Percentiles rank a stretch among this genome's conserved stretches.
Conservation (phyloP, 2,888 invertebrate species). For the Macaria liturata region DNA sequence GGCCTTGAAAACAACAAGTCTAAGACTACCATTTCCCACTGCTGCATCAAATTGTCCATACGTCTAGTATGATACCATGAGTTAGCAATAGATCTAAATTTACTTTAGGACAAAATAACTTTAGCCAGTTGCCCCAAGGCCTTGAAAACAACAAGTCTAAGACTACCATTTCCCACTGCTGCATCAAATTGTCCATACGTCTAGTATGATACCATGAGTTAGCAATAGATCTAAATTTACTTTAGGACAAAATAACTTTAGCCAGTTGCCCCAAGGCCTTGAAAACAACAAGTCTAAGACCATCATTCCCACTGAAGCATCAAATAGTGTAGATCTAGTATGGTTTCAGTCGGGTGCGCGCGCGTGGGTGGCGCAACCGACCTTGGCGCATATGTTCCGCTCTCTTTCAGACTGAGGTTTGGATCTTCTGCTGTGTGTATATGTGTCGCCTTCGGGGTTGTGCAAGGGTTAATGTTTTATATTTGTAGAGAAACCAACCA, state of each 20-base stretch:
- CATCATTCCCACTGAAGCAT: too few species aligned
- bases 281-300: too few species aligned
- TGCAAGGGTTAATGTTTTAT: slow-evolving; percentile 18
- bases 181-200: slow-evolving; percentile 45
- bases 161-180: slow-evolving; percentile 33
- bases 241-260: too few species aligned
- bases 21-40: slow-evolving; percentile 32
- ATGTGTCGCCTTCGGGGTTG: slow-evolving; percentile 38
- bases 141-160: slow-evolving; percentile 19
- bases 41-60: slow-evolving; percentile 43
- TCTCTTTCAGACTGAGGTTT: slow-evolving; percentile 78
- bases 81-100: too few species aligned
- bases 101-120: too few species aligned
- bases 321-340: slow-evolving; percentile 16
- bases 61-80: too few species aligned
- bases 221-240: too few species aligned
- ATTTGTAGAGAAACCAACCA: background rate
- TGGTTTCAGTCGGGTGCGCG: slow-evolving; percentile 69
- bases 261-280: too few species aligned
- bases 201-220: too few species aligned
- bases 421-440: slow-evolving; percentile 45
- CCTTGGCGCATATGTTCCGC: slow-evolving; percentile 81
- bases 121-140: background rate
- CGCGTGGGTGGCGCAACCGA: slow-evolving; percentile 67
- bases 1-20: slow-evolving; percentile 12